phyloP scores from a whole-genome alignment of 2,888 invertebrate species.

The Erebia ligea region DNA sequence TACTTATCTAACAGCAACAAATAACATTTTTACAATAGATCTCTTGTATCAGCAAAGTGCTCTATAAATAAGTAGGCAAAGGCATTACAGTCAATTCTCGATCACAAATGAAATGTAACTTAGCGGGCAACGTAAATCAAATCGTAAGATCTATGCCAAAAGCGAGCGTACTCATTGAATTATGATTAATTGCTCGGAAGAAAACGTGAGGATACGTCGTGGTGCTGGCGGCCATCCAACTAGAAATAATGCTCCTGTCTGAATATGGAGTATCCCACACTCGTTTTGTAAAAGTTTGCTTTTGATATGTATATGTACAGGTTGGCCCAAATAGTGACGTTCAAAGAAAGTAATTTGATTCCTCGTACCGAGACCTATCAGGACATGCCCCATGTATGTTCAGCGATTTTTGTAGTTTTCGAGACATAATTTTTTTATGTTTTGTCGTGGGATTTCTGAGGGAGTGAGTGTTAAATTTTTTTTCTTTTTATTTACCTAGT shows the following conservation, averaged over 20 bases:
- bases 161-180: slow-evolving; percentile 58
- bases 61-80: slow-evolving; percentile 7
- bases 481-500: no score
- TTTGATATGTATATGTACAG: not conserved
- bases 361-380: no score
- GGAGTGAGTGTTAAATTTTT: no score
- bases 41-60: not conserved
- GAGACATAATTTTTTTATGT: no score
- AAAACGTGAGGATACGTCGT: slow-evolving; percentile 52
- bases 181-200: slow-evolving; percentile 62
- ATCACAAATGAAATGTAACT: slow-evolving; percentile 24
- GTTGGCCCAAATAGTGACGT: no score
- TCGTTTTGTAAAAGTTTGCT: not conserved
- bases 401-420: no score
- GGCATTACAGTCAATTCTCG: not conserved
- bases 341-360: no score
- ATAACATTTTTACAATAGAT: not conserved
- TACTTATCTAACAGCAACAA: no score
- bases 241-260: slow-evolving; percentile 24
- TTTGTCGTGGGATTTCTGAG: no score
- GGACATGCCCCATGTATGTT: no score
- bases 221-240: slow-evolving; percentile 38
- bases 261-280: not conserved
- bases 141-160: slow-evolving; percentile 40
- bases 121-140: slow-evolving; percentile 28